These are phyloP conservation scores for Anthopleura sola DNA, from an alignment of 64 coral and sea anemone genomes.

Conservation along the genomic window DNA sequence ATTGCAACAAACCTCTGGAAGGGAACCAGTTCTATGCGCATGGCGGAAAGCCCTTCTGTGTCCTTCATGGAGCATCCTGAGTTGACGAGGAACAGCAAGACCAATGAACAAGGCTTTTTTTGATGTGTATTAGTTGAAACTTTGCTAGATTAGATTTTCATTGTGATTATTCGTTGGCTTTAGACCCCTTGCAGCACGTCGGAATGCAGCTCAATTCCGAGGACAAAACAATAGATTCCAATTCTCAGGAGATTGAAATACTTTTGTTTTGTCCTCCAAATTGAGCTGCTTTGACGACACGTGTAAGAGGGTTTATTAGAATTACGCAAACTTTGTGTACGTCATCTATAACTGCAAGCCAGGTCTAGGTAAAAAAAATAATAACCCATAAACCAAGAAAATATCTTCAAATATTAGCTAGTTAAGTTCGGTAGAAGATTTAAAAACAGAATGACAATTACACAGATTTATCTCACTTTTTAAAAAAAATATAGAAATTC, in stretches of 20 bases:
- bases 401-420: neutral
- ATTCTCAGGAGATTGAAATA: no score
- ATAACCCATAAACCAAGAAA: neutral
- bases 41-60: slow-evolving; percentile 86
- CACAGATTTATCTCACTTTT: neutral
- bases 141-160: neutral
- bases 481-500: neutral
- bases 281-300: no score
- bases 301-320: no score
- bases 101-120: neutral
- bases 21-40: slow-evolving; percentile 83
- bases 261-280: no score
- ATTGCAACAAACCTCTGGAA: slow-evolving; percentile 66
- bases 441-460: neutral
- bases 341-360: neutral
- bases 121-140: neutral
- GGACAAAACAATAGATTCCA: no score
- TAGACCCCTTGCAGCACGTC: no score
- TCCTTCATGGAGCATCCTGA: slow-evolving; percentile 71
- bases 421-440: neutral
- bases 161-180: neutral
- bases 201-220: no score
- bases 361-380: neutral
- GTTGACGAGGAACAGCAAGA: neutral
- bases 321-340: neutral